Percentiles rank a stretch among this genome's conserved stretches.
Evolutionary conservation across 2,113 vertebrate genomes (phyloP).

Genomic region (Neodon shergylaensis): DNA sequence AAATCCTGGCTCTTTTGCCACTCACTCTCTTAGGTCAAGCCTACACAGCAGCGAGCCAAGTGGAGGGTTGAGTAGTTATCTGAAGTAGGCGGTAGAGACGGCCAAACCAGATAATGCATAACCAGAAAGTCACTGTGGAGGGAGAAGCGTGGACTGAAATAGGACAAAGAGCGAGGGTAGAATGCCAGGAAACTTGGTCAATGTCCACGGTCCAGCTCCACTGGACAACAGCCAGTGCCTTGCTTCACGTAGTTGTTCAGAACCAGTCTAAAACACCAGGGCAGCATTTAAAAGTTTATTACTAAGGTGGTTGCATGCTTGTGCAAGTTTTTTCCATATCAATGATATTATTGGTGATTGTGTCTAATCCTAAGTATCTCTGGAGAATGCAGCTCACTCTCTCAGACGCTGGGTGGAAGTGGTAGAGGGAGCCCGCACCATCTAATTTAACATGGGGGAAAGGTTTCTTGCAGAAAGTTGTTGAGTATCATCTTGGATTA

Average conservation of each 20-base stretch:
- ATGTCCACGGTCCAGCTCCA: slow-evolving; percentile 42
- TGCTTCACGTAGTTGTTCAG: slow-evolving; percentile 40
- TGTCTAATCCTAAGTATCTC: slow-evolving; percentile 33
- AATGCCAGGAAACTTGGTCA: slow-evolving; percentile 62
- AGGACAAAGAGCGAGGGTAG: slow-evolving; percentile 31
- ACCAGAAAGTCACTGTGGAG: slow-evolving; percentile 61
- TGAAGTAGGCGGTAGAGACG: slow-evolving; percentile 64
- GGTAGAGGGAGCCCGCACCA: not conserved
- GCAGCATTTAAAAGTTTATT: slow-evolving; percentile 29
- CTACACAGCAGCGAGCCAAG: slow-evolving; percentile 71
- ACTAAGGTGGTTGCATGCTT: not conserved
- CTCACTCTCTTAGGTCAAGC: slow-evolving; percentile 71
- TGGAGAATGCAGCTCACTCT: not conserved
- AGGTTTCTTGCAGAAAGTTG: not conserved
- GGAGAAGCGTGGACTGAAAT: slow-evolving; percentile 40
- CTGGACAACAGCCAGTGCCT: slow-evolving; percentile 20
- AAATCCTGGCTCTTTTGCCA: slow-evolving; percentile 62
- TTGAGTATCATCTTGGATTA: not conserved
- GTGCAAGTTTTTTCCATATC: not conserved
- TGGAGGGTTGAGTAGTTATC: slow-evolving; percentile 72
- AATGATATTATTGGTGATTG: not conserved
- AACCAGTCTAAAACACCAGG: not conserved
- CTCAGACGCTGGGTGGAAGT: not conserved
- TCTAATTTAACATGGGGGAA: not conserved
- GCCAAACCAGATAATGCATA: slow-evolving; percentile 76